Conservation (phyloP, 2,888 invertebrate species). For the Trissonchulus sp. region DNA sequence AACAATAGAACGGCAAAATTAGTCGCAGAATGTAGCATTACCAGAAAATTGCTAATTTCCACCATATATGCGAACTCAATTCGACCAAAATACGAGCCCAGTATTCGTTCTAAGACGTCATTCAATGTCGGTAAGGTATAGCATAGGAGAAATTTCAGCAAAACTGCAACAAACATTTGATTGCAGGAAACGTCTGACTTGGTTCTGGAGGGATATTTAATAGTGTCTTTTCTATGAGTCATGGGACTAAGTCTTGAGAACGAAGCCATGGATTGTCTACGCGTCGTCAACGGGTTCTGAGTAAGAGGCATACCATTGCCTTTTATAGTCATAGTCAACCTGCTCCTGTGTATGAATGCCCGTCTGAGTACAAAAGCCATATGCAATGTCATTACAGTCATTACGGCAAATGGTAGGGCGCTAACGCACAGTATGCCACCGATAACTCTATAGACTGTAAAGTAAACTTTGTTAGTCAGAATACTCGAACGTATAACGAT, state of each 20-base stretch:
- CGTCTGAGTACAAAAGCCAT: no score
- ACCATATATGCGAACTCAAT: slow-evolving; percentile 1
- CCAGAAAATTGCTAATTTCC: slow-evolving; percentile 24
- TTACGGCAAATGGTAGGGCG: background rate
- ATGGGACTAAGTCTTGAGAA: background rate
- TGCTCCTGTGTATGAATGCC: background rate
- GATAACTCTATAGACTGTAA: background rate
- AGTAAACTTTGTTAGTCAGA: background rate
- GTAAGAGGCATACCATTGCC: background rate
- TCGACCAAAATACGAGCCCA: slow-evolving; percentile 2
- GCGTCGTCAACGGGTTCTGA: background rate
- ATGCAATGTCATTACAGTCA: background rate
- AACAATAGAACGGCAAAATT: slow-evolving; percentile 21
- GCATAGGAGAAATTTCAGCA: slow-evolving; percentile 21
- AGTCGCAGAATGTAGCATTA: slow-evolving; percentile 20
- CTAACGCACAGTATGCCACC: background rate
- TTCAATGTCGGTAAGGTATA: slow-evolving; percentile 2
- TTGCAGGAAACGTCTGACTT: background rate
- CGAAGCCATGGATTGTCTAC: background rate
- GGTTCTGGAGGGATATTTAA: no score
- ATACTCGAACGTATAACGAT: background rate
- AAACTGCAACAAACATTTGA: background rate
- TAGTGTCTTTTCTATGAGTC: no score
- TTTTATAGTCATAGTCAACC: no score
- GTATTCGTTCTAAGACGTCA: slow-evolving; percentile 8